phyloP scores from a whole-genome alignment of 2,797 vertebrate species.

The Micropoecilia bifurca region DNA sequence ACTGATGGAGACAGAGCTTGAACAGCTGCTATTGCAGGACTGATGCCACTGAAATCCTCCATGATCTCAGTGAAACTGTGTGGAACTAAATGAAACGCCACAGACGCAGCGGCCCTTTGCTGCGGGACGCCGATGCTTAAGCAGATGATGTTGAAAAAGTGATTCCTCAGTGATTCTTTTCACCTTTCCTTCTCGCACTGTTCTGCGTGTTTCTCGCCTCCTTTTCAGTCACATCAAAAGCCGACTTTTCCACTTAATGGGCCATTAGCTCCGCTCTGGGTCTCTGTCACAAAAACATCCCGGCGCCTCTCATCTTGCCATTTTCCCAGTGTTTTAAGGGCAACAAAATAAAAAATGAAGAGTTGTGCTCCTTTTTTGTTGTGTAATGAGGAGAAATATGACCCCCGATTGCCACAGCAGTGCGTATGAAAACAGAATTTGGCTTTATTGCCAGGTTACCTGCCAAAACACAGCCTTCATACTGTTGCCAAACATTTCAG shows the following conservation, averaged over 20 bases:
- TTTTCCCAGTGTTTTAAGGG: not conserved
- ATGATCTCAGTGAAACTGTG: not conserved
- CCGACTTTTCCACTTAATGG: constrained; percentile 60
- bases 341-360: not conserved
- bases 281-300: not conserved
- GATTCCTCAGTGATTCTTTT: not conserved
- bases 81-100: not conserved
- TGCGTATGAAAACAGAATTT: not conserved
- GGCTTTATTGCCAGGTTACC: not conserved
- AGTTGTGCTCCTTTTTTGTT: not conserved
- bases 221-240: constrained; percentile 53
- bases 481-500: constrained; percentile 3
- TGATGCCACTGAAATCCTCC: not conserved
- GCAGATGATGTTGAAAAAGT: not conserved
- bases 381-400: not conserved
- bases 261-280: constrained; percentile 63
- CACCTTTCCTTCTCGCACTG: not conserved
- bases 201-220: not conserved
- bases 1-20: not conserved
- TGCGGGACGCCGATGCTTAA: not conserved
- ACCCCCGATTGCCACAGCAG: not conserved
- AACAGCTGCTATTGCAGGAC: not conserved
- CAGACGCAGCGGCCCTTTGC: not conserved
- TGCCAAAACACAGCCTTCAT: not conserved
- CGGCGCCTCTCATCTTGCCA: not conserved